phyloP scores from a whole-genome alignment of 2,113 vertebrate species.

The Halcyon senegalensis region DNA sequence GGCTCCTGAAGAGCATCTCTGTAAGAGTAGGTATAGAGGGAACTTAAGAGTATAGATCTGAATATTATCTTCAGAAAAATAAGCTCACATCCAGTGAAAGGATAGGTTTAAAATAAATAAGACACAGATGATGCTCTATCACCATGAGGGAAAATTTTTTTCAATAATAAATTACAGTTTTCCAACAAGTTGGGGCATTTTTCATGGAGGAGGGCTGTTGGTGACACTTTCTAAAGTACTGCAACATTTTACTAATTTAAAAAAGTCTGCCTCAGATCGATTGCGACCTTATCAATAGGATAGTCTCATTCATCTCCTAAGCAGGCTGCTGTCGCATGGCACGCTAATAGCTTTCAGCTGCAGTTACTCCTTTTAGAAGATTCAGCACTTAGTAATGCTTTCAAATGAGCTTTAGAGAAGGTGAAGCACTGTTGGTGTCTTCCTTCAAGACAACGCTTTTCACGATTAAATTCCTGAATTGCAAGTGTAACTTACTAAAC shows the following conservation, averaged over 20 bases:
- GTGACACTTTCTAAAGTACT: slow-evolving; percentile 81
- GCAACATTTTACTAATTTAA: slow-evolving; percentile 84
- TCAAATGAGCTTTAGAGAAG: slow-evolving; percentile 24
- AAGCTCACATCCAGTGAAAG: slow-evolving; percentile 7
- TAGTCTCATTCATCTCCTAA: slow-evolving; percentile 86
- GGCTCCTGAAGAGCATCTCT: slow-evolving; percentile 4
- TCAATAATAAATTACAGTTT: slow-evolving; percentile 71
- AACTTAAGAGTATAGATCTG: neutral
- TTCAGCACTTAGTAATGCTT: slow-evolving; percentile 27
- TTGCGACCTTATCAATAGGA: slow-evolving; percentile 87
- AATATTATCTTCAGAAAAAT: slow-evolving; percentile 2
- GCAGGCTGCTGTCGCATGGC: slow-evolving; percentile 70
- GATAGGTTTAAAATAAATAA: slow-evolving; percentile 10
- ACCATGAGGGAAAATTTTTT: slow-evolving; percentile 50
- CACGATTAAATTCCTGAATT: neutral
- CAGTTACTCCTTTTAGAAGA: slow-evolving; percentile 49
- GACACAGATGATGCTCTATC: slow-evolving; percentile 7
- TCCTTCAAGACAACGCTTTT: neutral
- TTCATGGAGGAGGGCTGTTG: slow-evolving; percentile 75
- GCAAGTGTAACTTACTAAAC: neutral
- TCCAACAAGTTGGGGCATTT: slow-evolving; percentile 78
- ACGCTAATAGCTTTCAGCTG: slow-evolving; percentile 43
- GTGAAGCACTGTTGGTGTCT: neutral
- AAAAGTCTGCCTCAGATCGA: slow-evolving; percentile 85
- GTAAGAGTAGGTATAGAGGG: neutral